Conservation (phyloP, 2,797 vertebrate genomes). For the Nasua narica region DNA sequence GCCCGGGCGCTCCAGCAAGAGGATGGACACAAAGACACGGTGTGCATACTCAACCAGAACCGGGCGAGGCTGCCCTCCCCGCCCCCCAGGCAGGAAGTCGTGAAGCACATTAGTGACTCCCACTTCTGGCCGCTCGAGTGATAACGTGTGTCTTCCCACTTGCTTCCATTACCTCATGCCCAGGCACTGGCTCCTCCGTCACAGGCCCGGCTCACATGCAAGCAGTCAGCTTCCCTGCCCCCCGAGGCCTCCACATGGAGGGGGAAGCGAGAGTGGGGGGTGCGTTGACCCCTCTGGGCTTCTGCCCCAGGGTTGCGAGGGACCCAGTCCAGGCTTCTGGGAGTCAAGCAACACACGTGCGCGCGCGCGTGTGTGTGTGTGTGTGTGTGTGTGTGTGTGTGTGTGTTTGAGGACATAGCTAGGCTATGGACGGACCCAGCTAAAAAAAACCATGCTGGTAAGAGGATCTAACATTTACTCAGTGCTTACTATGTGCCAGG, state of each 20-base stretch:
- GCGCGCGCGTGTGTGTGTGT: not conserved
- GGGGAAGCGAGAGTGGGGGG: not conserved
- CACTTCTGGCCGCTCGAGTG: not conserved
- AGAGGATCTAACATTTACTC: not conserved
- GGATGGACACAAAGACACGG: not conserved
- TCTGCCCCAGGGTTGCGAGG: not conserved
- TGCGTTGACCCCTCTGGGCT: fast-evolving
- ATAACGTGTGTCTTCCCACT: not conserved
- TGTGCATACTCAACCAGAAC: not conserved
- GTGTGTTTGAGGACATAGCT: not conserved
- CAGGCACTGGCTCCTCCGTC: not conserved
- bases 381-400: not conserved
- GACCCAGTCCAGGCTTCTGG: not conserved
- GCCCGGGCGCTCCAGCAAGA: not conserved
- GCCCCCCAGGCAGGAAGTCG: not conserved
- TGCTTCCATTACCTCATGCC: conserved; percentile 9
- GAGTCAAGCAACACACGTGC: not conserved
- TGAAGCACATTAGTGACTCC: not conserved
- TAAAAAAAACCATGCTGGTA: not conserved
- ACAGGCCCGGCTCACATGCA: not conserved
- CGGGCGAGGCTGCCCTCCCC: not conserved
- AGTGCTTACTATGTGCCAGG: not conserved
- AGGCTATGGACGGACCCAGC: not conserved
- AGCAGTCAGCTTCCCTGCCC: not conserved
- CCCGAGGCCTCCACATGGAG: fast-evolving